phyloP scores from a whole-genome alignment of 2,888 invertebrate species.

The Platynereis dumerilii region DNA sequence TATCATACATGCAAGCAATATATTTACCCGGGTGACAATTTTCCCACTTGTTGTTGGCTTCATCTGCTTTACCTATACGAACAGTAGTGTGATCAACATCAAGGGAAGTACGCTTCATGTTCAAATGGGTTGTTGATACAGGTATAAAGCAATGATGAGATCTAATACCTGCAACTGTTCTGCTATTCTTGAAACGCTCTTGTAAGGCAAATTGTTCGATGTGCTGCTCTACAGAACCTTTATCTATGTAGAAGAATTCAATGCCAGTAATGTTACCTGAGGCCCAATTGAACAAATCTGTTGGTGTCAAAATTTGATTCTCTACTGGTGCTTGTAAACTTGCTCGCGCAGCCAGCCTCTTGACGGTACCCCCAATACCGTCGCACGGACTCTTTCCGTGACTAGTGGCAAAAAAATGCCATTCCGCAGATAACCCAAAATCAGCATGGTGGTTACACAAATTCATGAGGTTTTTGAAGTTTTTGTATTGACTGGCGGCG shows the following conservation, averaged over 20 bases:
- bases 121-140: too few species aligned
- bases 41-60: too few species aligned
- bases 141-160: too few species aligned
- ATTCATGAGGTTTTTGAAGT: slow-evolving; percentile 4
- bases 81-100: too few species aligned
- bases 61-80: too few species aligned
- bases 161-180: background rate
- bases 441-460: background rate
- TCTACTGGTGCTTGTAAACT: background rate
- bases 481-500: background rate
- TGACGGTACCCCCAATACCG: background rate
- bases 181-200: background rate
- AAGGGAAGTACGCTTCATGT: too few species aligned
- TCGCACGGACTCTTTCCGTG: slow-evolving; percentile 4
- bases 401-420: slow-evolving; percentile 7
- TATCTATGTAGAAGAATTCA: background rate
- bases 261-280: background rate
- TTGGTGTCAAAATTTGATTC: background rate
- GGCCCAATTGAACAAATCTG: background rate
- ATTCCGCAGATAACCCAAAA: background rate
- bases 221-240: background rate
- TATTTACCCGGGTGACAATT: too few species aligned
- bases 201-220: background rate
- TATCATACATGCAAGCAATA: too few species aligned
- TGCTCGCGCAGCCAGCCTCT: background rate